Evolutionary conservation across 2,113 vertebrate genomes (phyloP).

Genomic region (Aleadryas rufinucha): DNA sequence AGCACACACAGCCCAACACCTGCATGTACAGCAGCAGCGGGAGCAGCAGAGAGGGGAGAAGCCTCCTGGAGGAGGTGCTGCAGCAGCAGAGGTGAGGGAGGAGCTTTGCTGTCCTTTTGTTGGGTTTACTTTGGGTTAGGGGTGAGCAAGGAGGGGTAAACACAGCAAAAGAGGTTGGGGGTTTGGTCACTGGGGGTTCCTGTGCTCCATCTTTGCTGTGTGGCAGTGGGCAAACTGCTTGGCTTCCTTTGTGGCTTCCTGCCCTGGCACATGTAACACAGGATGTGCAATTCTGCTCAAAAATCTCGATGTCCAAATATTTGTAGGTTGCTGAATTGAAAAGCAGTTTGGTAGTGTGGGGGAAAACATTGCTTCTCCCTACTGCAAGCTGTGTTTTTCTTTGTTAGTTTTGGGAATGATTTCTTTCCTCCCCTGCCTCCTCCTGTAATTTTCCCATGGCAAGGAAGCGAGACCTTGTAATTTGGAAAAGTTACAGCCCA

Average conservation of each 20-base stretch:
- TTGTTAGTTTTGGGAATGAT: slow-evolving; percentile 57
- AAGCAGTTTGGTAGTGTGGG: not conserved
- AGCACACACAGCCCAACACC: slow-evolving; percentile 51
- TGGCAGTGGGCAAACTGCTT: slow-evolving; percentile 28
- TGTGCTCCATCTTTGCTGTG: not conserved
- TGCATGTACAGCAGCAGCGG: slow-evolving; percentile 57
- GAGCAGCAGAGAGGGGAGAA: slow-evolving; percentile 56
- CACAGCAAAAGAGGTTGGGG: not conserved
- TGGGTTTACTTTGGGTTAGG: not conserved
- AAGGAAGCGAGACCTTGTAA: slow-evolving; percentile 58
- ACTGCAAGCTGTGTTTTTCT: slow-evolving; percentile 43
- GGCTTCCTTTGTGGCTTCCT: not conserved
- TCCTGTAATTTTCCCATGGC: slow-evolving; percentile 59
- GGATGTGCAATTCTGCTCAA: not conserved
- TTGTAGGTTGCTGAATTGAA: slow-evolving; percentile 7
- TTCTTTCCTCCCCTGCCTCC: slow-evolving; percentile 37
- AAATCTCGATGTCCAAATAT: not conserved
- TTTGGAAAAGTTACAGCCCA: slow-evolving; percentile 58
- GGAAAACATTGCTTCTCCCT: slow-evolving; percentile 24
- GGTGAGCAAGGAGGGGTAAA: not conserved
- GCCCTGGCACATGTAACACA: not conserved
- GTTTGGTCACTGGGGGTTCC: not conserved
- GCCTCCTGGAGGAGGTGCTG: slow-evolving; percentile 87
- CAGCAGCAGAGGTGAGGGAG: slow-evolving; percentile 87
- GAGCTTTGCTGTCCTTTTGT: not conserved